Evolutionary conservation across 2,113 vertebrate genomes (phyloP), one percentile per base, ranked within the genome.

Genomic region (Bambusicola thoracicus): DNA sequence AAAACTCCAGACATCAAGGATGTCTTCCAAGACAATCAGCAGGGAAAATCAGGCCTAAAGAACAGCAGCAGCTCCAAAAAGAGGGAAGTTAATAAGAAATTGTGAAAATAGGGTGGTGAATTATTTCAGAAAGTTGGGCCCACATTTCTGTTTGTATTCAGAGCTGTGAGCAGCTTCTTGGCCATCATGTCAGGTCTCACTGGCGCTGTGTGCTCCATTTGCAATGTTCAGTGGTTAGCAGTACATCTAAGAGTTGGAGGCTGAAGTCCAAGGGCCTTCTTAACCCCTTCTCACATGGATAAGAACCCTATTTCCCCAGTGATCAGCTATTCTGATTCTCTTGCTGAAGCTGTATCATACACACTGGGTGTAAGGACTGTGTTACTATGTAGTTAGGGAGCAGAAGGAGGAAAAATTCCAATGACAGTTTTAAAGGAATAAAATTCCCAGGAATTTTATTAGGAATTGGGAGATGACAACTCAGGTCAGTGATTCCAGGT

Each of bases 111-210:
- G 7, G 7, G 5, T 44, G 8, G 24, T 62, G 8, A 4, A 1
- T 18, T 55, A 77, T 2, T 15, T 49, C 44, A 78, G 30, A 36
- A 48, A 73, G 43, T 2, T 3, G 2, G n/a, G 1, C 49, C 38
- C 24, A 8, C 58, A 16, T 32, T 92, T 62, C 32, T 66, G 24
- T 58, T 77, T 55, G 25, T 38, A 12, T 70, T 63, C 34, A 74
- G 73, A 70, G 36, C 13, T 49, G 55, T 53, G 14, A 18, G 29
- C 4, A 46, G 14, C 4, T 9, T 36, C 70, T 48, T 24, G 56
- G 36, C 32, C 25, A 41, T n/a, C 0, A 0, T 36, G 8, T 25
- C 38, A 43, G 73, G 27, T 36, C 8, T 85, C 2, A 2, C 3
- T 76, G 69, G 18, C 5, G 20, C 25, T 29, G 12, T 43, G 77